Evolutionary conservation across 2,113 vertebrate genomes (phyloP).

Genomic region (Caretta caretta): DNA sequence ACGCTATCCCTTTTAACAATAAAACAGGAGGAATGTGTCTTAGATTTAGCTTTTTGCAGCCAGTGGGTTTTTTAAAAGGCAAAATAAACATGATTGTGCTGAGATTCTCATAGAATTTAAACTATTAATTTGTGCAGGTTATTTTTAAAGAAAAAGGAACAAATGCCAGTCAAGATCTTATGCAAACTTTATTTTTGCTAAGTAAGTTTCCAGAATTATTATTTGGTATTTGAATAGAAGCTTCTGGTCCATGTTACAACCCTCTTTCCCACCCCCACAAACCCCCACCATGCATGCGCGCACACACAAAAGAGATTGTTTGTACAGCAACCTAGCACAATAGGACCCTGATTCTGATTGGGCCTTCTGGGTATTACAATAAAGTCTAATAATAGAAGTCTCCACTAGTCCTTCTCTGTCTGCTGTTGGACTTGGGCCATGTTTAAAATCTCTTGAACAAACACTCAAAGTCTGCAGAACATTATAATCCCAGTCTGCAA

Average conservation of each 20-base stretch:
- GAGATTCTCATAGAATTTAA: not conserved
- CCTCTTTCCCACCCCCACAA: not conserved
- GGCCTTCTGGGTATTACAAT: not conserved
- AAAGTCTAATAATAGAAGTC: not conserved
- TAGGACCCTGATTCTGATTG: not conserved
- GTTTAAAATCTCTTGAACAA: constrained; percentile 27
- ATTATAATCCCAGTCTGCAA: not conserved
- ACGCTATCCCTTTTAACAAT: not conserved
- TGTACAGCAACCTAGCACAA: not conserved
- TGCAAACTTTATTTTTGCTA: not conserved
- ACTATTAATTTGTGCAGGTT: not conserved
- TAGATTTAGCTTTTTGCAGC: not conserved
- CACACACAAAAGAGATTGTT: not conserved
- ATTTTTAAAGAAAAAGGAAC: not conserved
- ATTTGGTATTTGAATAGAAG: not conserved
- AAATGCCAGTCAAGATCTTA: not conserved
- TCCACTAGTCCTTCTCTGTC: not conserved
- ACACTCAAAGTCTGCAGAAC: constrained; percentile 11
- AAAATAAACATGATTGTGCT: not conserved
- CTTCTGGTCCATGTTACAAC: not conserved
- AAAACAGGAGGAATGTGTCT: not conserved
- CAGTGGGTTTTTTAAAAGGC: not conserved
- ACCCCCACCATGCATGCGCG: not conserved
- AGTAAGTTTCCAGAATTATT: not conserved
- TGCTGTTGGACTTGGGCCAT: not conserved